Conservation (phyloP, 1,140 invertebrate species). For the Drosophila novamexicana region DNA sequence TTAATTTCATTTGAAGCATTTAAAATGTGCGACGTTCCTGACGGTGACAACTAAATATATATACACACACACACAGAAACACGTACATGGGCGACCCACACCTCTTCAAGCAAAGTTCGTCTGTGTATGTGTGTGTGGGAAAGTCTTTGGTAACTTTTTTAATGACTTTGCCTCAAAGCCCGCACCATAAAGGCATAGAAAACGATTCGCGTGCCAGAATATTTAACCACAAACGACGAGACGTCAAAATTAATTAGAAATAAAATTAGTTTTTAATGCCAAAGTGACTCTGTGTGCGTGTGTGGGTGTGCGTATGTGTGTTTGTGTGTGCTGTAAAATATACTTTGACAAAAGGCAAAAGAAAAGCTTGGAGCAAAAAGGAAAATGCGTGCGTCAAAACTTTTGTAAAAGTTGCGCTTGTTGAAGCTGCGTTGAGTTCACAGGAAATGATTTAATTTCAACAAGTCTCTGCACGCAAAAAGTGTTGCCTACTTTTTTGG, state of each 20-base stretch:
- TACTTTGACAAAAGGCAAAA: constrained; percentile 54
- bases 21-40: constrained; percentile 75
- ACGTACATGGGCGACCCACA: constrained; percentile 3
- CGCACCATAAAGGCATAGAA: constrained; percentile 38
- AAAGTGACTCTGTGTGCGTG: constrained; percentile 51
- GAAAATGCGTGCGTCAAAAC: constrained; percentile 51
- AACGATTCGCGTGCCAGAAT: constrained; percentile 72
- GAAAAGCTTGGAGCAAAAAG: constrained; percentile 34
- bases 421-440: constrained; percentile 35
- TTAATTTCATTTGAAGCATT: constrained; percentile 81
- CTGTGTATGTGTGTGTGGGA: constrained; percentile 26
- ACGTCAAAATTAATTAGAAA: constrained; percentile 83
- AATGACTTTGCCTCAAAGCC: constrained; percentile 64
- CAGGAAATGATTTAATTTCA: constrained; percentile 72
- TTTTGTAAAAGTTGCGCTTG: constrained; percentile 62
- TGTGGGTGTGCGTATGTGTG: constrained; percentile 19
- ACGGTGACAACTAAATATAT: constrained; percentile 76
- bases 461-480: constrained; percentile 49
- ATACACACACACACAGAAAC: constrained; percentile 20
- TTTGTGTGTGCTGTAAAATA: constrained; percentile 58
- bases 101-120: constrained; percentile 60
- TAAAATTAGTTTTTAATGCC: constrained; percentile 81
- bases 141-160: constrained; percentile 79
- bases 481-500: constrained; percentile 23
- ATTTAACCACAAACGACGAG: constrained; percentile 81